These are phyloP conservation scores for Pelusios castaneus DNA, from an alignment of 2,113 vertebrate genomes.

Conservation along the genomic window DNA sequence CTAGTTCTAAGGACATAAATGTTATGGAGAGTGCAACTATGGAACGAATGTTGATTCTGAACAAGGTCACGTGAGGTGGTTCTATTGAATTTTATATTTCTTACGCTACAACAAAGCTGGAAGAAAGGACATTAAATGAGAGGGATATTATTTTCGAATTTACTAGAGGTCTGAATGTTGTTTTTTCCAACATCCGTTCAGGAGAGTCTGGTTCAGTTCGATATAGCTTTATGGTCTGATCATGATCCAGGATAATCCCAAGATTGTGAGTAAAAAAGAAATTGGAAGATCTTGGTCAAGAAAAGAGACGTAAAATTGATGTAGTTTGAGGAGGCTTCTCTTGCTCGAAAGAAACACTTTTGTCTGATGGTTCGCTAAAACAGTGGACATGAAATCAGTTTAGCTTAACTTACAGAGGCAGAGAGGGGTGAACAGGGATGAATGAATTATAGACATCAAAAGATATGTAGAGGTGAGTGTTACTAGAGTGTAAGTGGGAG, in stretches of 20 bases:
- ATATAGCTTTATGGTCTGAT: not conserved
- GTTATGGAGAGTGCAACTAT: not conserved
- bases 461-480: not conserved
- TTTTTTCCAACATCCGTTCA: not conserved
- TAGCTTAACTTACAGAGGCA: not conserved
- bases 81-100: not conserved
- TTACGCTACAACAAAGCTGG: not conserved
- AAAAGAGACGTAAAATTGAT: not conserved
- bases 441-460: not conserved
- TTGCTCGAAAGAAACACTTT: not conserved
- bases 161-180: not conserved
- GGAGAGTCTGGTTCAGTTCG: not conserved
- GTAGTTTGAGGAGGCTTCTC: not conserved
- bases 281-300: accelerated
- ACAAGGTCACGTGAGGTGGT: not conserved
- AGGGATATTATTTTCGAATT: no score
- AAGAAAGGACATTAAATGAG: not conserved
- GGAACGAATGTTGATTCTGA: not conserved
- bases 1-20: not conserved
- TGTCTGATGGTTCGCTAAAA: not conserved
- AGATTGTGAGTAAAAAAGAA: not conserved
- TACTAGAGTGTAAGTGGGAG: not conserved
- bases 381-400: not conserved
- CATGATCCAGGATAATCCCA: accelerated
- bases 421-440: not conserved